These are phyloP conservation scores for Netelia melanura DNA, from an alignment of 2,888 invertebrate species.

Conservation along the genomic window DNA sequence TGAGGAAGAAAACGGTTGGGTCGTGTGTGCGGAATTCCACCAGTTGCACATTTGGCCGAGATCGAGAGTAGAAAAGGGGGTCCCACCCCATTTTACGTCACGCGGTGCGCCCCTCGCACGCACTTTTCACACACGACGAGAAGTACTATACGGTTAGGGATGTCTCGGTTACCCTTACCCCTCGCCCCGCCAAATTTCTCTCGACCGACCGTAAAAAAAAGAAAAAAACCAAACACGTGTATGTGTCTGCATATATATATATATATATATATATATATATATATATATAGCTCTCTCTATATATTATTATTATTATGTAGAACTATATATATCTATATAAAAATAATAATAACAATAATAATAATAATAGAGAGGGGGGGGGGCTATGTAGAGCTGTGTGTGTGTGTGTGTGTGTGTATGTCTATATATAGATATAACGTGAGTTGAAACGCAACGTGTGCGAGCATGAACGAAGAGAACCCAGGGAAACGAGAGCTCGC, in stretches of 20 bases:
- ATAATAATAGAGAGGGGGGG: too few relatives aligned
- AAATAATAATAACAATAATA: too few relatives aligned
- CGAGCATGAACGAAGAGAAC: constrained; percentile 13
- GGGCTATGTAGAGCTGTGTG: background rate
- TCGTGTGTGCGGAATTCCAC: constrained; percentile 75
- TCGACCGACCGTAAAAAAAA: background rate
- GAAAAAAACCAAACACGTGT: too few relatives aligned
- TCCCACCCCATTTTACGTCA: constrained; percentile 47
- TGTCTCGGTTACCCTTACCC: constrained; percentile 1
- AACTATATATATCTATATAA: too few relatives aligned
- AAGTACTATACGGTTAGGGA: constrained; percentile 16
- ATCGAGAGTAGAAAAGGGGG: constrained; percentile 22
- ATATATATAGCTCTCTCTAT: too few relatives aligned
- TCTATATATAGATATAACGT: too few relatives aligned
- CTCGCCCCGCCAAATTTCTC: background rate
- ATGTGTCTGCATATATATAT: background rate
- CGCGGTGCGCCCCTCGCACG: constrained; percentile 61
- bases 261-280: too few relatives aligned
- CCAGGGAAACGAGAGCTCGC: constrained; percentile 51
- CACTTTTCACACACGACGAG: constrained; percentile 48
- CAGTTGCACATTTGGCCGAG: constrained; percentile 76
- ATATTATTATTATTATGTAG: too few relatives aligned
- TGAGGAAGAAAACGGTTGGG: constrained; percentile 42
- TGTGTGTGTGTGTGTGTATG: background rate
- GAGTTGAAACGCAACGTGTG: constrained; percentile 8